These are phyloP conservation scores for Zaprionus taronus DNA, from an alignment of 1,140 invertebrate species.

Conservation along the genomic window DNA sequence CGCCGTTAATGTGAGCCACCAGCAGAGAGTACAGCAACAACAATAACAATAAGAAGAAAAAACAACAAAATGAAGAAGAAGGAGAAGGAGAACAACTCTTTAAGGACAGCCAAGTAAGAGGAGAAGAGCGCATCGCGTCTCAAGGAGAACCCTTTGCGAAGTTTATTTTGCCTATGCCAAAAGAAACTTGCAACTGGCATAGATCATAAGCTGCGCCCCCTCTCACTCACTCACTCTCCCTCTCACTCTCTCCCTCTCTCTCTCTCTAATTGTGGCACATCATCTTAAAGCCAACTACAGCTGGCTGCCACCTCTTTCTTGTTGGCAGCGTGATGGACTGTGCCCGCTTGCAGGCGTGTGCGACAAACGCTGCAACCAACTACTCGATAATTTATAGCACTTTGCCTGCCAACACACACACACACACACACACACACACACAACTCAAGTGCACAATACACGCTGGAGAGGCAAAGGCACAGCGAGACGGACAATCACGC, in stretches of 20 bases:
- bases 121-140: not conserved
- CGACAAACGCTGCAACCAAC: constrained; percentile 50
- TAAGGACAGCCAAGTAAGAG: not conserved
- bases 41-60: constrained; percentile 13
- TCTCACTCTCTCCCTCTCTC: not conserved
- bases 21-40: constrained; percentile 10
- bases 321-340: constrained; percentile 47
- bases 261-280: constrained; percentile 27
- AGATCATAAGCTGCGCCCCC: constrained; percentile 19
- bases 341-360: constrained; percentile 5
- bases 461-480: not conserved
- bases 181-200: constrained; percentile 36
- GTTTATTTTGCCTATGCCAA: constrained; percentile 36
- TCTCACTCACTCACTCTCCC: not conserved
- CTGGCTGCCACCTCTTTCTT: constrained; percentile 46
- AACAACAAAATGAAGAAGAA: not conserved
- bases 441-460: constrained; percentile 67
- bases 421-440: not conserved
- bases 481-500: constrained; percentile 61
- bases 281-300: constrained; percentile 15
- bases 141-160: constrained; percentile 26
- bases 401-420: constrained; percentile 62
- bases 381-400: constrained; percentile 81
- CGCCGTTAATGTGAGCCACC: constrained; percentile 44
- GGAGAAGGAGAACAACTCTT: not conserved